Percentiles rank a stretch among this genome's conserved stretches.
Evolutionary conservation across 2,113 vertebrate species (phyloP).

Genomic region (Microtus pennsylvanicus): DNA sequence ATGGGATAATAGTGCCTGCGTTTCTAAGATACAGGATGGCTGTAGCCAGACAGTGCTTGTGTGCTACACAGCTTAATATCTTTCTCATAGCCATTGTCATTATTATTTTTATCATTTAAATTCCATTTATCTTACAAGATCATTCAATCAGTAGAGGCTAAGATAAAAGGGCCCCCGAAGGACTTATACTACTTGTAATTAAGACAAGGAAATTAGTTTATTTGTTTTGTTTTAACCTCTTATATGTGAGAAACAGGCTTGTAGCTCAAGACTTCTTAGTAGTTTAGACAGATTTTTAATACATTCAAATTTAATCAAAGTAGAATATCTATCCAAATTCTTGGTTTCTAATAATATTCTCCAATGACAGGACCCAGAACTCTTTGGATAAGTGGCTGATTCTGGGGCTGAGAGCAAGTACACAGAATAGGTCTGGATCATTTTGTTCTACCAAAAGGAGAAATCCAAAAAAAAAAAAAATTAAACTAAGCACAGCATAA

Average conservation of each 20-base stretch:
- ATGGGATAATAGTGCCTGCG: constrained; percentile 11
- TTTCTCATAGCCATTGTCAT: constrained; percentile 24
- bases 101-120: constrained; percentile 25
- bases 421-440: not conserved
- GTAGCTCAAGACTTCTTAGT: not conserved
- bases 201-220: constrained; percentile 27
- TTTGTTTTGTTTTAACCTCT: not conserved
- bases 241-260: constrained; percentile 11
- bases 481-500: not conserved
- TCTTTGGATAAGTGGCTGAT: constrained; percentile 13
- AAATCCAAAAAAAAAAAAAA: not conserved
- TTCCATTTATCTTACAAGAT: constrained; percentile 36
- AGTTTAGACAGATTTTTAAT: not conserved
- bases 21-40: constrained; percentile 1
- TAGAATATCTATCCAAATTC: not conserved
- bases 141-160: constrained; percentile 1
- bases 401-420: not conserved
- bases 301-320: not conserved
- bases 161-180: not conserved
- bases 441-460: not conserved
- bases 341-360: constrained; percentile 33
- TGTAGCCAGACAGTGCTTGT: constrained; percentile 4
- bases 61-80: constrained; percentile 11
- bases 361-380: not conserved
- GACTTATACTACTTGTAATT: not conserved